These are phyloP conservation scores for Ciconia stormi DNA, from an alignment of 2,113 vertebrate genomes.

Conservation along the genomic window DNA sequence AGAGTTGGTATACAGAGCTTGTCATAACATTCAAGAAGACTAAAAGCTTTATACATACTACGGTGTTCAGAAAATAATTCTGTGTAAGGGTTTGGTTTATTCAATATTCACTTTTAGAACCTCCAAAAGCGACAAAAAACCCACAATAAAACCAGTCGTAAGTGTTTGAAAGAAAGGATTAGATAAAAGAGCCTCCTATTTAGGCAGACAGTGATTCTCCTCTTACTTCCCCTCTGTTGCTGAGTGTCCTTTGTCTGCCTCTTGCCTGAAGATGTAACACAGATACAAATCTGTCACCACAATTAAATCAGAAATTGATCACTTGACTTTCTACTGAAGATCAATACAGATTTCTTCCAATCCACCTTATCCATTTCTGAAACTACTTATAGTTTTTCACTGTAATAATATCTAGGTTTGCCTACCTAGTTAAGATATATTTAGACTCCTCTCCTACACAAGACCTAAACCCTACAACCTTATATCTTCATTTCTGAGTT, in stretches of 20 bases:
- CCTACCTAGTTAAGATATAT: background rate
- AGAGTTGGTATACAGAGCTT: background rate
- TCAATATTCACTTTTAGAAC: background rate
- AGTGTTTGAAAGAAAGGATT: background rate
- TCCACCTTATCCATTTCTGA: background rate
- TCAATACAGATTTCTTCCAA: background rate
- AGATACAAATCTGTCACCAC: background rate
- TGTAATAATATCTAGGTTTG: background rate
- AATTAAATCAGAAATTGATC: conserved; percentile 11
- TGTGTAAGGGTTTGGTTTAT: background rate
- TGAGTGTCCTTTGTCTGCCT: background rate
- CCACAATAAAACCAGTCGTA: background rate
- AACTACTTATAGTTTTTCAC: background rate
- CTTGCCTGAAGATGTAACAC: background rate
- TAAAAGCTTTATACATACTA: conserved; percentile 22
- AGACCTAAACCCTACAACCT: background rate
- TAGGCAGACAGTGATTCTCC: background rate
- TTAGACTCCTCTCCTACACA: background rate
- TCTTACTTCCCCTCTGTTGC: background rate
- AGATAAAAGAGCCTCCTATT: background rate
- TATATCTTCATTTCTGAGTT: background rate
- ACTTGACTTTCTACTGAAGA: background rate
- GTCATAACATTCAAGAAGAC: background rate
- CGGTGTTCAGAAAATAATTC: background rate
- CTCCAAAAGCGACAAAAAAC: background rate